Evolutionary conservation across 2,888 invertebrate species (phyloP), one percentile per base, ranked within the genome.

Genomic region (Acanthosepion pharaonis): DNA sequence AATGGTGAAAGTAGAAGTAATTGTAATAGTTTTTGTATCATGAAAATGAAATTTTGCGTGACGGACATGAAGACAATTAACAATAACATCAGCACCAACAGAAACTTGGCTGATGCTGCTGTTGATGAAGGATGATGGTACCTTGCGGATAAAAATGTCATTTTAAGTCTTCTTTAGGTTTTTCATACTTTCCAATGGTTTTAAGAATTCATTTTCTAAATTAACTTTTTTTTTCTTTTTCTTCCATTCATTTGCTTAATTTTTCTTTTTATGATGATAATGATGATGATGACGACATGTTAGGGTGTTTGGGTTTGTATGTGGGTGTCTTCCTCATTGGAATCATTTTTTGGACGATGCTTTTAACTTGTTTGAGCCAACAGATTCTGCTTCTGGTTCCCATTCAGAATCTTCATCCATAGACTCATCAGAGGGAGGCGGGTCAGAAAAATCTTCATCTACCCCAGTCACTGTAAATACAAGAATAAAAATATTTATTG

Each of bases 391-490:
- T n/a, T 94, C 94, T 55, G 94, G 94, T 64, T 94, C 94, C 94
- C 94, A 94, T 42, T 94, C 94, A 23, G 94, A 94, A 94, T 94
- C 94, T 64, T 94, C 94, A 94, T 94, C 94, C 55, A 64, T 48
- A 55, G 94, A 64, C 48, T 94, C 93, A 28, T 93, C 93, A 93
- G 93, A 93, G 49, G 93, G 93, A 93, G 93, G 93, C 11, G 49
- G 93, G 93, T 93, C 93, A 49, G 93, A 93, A 53, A 93, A 93
- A 93, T 93, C 93, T 93, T 93, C 93, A 93, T 93, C 93, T 20
- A 49, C 93, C n/a, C 93, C 93, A 93, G 93, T 93, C 93, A 93
- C 93, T 93, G 53, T 20, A 93, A 93, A 78, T 59, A 59, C 59
- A 59, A 59, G 5, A 59, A 59, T 20, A 59, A 23, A 20, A 59